phyloP scores from a whole-genome alignment of 2,888 invertebrate species.

The Mellilla xanthometata region DNA sequence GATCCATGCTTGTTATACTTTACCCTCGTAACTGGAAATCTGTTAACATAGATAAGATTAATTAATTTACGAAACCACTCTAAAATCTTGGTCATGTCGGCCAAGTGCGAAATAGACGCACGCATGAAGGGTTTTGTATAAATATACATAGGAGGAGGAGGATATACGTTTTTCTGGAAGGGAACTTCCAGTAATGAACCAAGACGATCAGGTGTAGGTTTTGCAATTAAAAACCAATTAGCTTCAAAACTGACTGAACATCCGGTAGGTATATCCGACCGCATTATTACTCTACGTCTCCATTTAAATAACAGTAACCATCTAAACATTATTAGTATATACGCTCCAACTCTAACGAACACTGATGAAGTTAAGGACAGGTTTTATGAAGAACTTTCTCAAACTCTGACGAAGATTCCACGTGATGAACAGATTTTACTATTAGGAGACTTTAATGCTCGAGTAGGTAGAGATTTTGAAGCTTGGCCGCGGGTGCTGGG shows the following conservation, averaged over 20 bases:
- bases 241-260: slow-evolving; percentile 5
- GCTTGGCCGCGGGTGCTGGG: too few relatives aligned
- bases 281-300: slow-evolving; percentile 22
- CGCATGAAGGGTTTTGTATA: too few relatives aligned
- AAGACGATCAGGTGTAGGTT: slow-evolving; percentile 25
- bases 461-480: too few relatives aligned
- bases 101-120: too few relatives aligned
- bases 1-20: neutral
- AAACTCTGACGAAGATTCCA: neutral
- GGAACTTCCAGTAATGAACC: slow-evolving; percentile 10
- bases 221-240: slow-evolving; percentile 10
- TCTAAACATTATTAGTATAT: slow-evolving; percentile 34
- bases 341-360: slow-evolving; percentile 28
- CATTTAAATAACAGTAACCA: slow-evolving; percentile 25
- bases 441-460: slow-evolving; percentile 2
- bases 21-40: too few relatives aligned
- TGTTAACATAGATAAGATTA: too few relatives aligned
- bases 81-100: too few relatives aligned
- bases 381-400: slow-evolving; percentile 29
- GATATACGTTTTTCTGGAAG: too few relatives aligned
- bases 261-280: slow-evolving; percentile 22
- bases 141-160: too few relatives aligned
- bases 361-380: slow-evolving; percentile 14
- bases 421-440: slow-evolving; percentile 5
- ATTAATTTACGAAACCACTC: too few relatives aligned